phyloP scores from a whole-genome alignment of 1,140 invertebrate genomes.

The Cryptotermes secundus region DNA sequence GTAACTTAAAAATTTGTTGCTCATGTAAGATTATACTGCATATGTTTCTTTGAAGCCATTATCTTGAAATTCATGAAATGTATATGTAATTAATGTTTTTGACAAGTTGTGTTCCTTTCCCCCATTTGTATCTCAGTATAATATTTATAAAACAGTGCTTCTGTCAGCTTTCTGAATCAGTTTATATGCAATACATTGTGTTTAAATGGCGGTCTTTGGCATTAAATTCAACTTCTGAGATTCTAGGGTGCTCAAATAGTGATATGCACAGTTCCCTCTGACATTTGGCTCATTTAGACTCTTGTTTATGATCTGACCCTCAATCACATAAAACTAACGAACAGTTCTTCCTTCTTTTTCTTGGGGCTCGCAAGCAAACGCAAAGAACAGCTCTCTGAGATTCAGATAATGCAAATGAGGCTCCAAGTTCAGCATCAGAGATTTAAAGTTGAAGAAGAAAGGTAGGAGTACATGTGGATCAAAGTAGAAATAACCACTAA shows the following conservation, averaged over 20 bases:
- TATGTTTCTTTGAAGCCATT: no score
- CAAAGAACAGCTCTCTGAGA: conserved; percentile 57
- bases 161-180: no score
- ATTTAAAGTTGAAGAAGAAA: conserved; percentile 70
- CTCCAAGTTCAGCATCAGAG: conserved; percentile 68
- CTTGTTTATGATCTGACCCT: neutral
- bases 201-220: neutral
- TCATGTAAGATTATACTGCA: no score
- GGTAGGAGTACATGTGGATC: conserved; percentile 48
- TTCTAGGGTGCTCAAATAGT: neutral
- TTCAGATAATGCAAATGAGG: conserved; percentile 71
- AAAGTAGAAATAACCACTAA: neutral
- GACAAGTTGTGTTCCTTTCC: no score
- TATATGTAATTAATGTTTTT: no score
- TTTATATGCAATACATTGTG: neutral
- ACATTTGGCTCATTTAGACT: neutral
- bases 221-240: neutral
- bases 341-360: conserved; percentile 31
- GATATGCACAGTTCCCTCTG: neutral
- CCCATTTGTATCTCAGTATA: no score
- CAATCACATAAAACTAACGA: neutral
- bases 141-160: no score
- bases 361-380: conserved; percentile 36
- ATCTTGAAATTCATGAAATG: no score
- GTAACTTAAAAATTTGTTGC: no score